Percentiles rank a stretch among this genome's conserved stretches.
Evolutionary conservation across 2,113 vertebrate species (phyloP).

Genomic region (Eulemur macaco): DNA sequence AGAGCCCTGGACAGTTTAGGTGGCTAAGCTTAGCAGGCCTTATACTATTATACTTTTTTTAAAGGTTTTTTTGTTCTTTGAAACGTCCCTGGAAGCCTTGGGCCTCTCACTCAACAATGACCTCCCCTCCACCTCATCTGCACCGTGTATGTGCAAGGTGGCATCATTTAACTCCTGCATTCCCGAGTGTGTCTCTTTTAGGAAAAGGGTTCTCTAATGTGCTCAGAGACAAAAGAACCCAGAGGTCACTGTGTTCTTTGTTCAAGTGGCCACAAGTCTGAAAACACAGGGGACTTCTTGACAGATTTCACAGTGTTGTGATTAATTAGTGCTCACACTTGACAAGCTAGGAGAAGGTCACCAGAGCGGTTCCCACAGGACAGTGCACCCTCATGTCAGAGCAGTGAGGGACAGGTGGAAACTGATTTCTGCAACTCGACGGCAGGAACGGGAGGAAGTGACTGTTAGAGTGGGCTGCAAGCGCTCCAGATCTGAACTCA

Average conservation of each 20-base stretch:
- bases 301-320: background rate
- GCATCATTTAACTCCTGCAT: background rate
- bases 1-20: background rate
- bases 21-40: background rate
- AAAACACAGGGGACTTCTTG: background rate
- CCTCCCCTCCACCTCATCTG: background rate
- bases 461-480: background rate
- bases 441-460: background rate
- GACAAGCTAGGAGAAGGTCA: background rate
- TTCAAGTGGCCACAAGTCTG: background rate
- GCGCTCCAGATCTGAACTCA: background rate
- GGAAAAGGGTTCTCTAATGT: background rate
- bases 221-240: background rate
- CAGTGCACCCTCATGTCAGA: background rate
- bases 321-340: conserved; percentile 14
- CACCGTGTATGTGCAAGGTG: background rate
- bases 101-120: background rate
- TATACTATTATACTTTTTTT: background rate
- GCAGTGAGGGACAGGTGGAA: background rate
- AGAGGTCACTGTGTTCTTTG: background rate
- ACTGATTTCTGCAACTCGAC: background rate
- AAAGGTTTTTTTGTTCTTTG: background rate
- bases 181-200: background rate
- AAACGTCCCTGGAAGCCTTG: background rate
- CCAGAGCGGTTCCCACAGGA: background rate